Base-by-base conservation (phyloP, 2,888 invertebrate genomes). In the Drosophila parthenogenetica region DNA sequence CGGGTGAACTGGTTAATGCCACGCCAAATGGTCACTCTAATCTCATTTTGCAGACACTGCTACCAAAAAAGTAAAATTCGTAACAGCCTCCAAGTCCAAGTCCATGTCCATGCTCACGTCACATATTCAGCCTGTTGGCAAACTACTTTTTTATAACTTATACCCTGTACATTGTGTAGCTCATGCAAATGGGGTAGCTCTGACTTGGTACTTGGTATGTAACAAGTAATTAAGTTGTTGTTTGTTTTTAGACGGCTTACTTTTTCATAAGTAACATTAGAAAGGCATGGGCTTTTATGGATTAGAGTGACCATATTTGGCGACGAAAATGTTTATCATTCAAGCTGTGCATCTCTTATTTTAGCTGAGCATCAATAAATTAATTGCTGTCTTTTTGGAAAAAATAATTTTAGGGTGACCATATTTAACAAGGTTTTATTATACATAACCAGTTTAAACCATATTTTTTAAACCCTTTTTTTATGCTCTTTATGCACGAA, bases 11-110 rank as follows among this genome's bases (percentile, higher is more conserved):
- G 77, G 77, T 76, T 65, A 32, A 29, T 10, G 48, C 16, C 35
- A 60, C 22, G 60, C 43, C 68, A 55, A 57, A 70, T 65, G 77
- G 70, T 77, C 78, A 77, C 77, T 77, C 77, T 74, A 77, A 77
- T 77, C 62, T 8, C 54, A 69, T 39, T 16, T 22, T 17, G 48
- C 32, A 17, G 22, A 40, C 43, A 14, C 11, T 29, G 16, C 19
- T 49, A 10, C 11, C n/a, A 11, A 13, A 35, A 29, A 22, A 22
- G n/a, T n/a, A 19, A 42, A 17, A 39, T 57, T 14, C 39, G 39
- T 22, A 39, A 22, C 50, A 22, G 22, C 37, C 35, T 49, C 40
- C 73, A 73, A 69, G 69, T 69, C 50, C 70, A 71, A 64, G 64
- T 54, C 62, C 70, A 57, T 35, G 40, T 32, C 16, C 40, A 54